Evolutionary conservation across 1,140 invertebrate genomes (phyloP).

Genomic region (Bombus terrestris): DNA sequence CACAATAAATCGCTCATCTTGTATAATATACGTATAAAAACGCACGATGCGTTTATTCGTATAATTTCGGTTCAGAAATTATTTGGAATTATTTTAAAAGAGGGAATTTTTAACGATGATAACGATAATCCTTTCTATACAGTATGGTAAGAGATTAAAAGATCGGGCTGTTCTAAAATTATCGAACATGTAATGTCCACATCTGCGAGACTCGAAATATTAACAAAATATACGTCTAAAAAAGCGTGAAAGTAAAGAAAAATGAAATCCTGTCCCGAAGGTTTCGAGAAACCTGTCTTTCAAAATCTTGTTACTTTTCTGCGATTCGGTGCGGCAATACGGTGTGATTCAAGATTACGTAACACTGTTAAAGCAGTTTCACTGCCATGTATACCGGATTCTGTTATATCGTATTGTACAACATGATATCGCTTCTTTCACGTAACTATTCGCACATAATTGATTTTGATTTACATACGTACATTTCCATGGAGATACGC

Average conservation of each 20-base stretch:
- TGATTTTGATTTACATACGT: conserved; percentile 11
- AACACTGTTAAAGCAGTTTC: conserved; percentile 7
- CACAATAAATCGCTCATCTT: too few species aligned
- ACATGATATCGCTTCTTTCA: not conserved
- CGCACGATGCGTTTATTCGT: not conserved
- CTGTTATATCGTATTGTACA: not conserved
- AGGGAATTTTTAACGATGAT: not conserved
- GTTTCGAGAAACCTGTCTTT: not conserved
- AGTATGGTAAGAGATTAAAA: too few species aligned
- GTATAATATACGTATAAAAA: not conserved
- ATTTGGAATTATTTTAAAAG: not conserved
- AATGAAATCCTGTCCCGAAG: too few species aligned
- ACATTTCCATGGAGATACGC: not conserved
- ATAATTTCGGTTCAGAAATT: not conserved
- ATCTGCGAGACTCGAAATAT: not conserved
- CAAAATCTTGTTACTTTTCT: not conserved
- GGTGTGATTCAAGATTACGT: conserved; percentile 6
- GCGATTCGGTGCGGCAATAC: too few species aligned
- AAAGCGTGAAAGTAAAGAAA: not conserved
- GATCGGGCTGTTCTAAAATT: too few species aligned
- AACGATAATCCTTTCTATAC: too few species aligned
- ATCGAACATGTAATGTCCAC: too few species aligned
- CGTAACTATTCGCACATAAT: not conserved
- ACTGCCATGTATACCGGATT: not conserved
- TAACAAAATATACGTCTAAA: not conserved